These are phyloP conservation scores for Ernsta delagoae DNA, from an alignment of 2,888 invertebrate genomes.

Conservation along the genomic window DNA sequence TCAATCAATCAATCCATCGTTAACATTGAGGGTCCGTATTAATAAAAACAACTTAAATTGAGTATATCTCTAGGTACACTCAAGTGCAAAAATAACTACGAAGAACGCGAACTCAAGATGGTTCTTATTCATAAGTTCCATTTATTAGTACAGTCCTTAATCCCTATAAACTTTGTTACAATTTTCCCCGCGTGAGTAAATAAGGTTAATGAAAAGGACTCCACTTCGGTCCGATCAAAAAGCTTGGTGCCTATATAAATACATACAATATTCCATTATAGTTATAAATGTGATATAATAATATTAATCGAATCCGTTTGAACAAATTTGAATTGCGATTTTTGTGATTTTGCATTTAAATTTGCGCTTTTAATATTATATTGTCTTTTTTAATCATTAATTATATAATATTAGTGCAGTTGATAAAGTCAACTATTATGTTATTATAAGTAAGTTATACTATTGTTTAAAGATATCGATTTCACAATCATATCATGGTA, in stretches of 20 bases:
- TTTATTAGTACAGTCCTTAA: too few species aligned
- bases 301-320: constrained; percentile 22
- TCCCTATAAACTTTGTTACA: too few species aligned
- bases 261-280: constrained; percentile 34
- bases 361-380: constrained; percentile 19
- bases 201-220: too few species aligned
- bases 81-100: too few species aligned
- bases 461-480: neutral
- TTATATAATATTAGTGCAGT: neutral
- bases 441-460: neutral
- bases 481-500: neutral
- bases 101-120: too few species aligned
- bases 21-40: too few species aligned
- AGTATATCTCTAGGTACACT: too few species aligned
- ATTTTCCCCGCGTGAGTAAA: too few species aligned
- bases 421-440: neutral
- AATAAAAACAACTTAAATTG: too few species aligned
- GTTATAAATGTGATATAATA: constrained; percentile 44
- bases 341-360: constrained; percentile 40
- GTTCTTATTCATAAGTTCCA: too few species aligned
- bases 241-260: constrained; percentile 21
- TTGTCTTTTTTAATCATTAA: neutral
- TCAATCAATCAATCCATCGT: too few species aligned
- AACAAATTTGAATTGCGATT: constrained; percentile 39
- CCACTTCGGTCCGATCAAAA: constrained; percentile 1